Base-by-base conservation (phyloP, 2,888 invertebrate species). In the Neoaliturus tenellus region DNA sequence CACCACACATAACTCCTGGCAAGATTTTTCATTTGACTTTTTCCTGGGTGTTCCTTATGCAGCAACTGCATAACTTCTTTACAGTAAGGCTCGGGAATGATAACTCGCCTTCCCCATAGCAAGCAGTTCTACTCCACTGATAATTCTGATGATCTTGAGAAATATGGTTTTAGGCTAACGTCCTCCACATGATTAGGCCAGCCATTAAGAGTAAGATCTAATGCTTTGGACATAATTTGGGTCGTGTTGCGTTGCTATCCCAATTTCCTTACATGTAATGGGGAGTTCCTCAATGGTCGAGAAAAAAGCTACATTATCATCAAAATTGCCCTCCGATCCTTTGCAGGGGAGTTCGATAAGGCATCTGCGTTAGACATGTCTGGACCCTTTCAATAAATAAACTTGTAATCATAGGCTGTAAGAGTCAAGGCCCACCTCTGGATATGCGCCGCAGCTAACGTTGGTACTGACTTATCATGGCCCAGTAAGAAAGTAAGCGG, bases 401-500 rank as follows among this genome's bases (percentile, higher is more conserved):
- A 39, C 14, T 78, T 67, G 41, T 83, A 83, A 80, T 33, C 28
- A 41, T 83, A 83, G 8, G 83, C 71, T 2, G 78, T 80, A 1
- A 83, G 35, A 20, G 58, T 83, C 1, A 83, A 14, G 12, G 58
- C 73, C 83, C 83, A 83, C 20, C 78, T 67, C 28, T 81, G 84
- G 3, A 84, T 31, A 10, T 73, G 48, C 14, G 84, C 80, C 4
- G 67, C 80, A 39, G 80, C 80, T 20, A 80, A 51, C n/a, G 58
- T 62, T 0, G 80, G 83, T 3, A 83, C 48, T 55, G 48, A 33
- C 48, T 80, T 80, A 17, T 33, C 39, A 44, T 86, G 87, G 33
- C 85, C 86, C 80, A 89, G 89, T 62, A 89, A 88, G 12, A 86
- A 87, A 81, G 89, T 88, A 31, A 92, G 85, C 0, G 91, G 90